Evolutionary conservation across 2,888 invertebrate genomes (phyloP), one percentile per base, ranked within the genome.

Genomic region (Andrena bicolor): DNA sequence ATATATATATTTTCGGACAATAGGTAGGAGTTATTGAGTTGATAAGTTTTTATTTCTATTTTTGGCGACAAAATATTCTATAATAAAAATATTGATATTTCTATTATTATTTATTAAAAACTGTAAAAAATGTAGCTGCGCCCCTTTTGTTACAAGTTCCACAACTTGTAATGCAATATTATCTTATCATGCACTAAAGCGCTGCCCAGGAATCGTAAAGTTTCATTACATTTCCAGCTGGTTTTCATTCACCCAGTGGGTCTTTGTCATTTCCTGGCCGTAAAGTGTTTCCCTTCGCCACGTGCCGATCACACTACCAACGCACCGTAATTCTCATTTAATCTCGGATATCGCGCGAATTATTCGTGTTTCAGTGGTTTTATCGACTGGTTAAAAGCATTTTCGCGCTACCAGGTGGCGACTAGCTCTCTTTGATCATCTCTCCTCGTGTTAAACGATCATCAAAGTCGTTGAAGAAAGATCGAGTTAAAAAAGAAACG

Each of bases 401-500:
- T 69, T 30, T 16, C 0, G 35, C n/a, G 64, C 28, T 53, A n/a
- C 8, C 20, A 20, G 58, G 58, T 58, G 28, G 49, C 10, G n/a
- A 35, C 20, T 58, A 58, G 35, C 32, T 72, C 13, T 28, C 53
- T 48, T 53, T 68, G 28, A n/a, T 32, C 51, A n/a, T 32, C 2
- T 35, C 16, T n/a, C 10, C n/a, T 35, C 32, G 32, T 8, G 61
- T n/a, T 2, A 20, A 60, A 28, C 51, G 30, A 2, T 61, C 26
- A 26, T 58, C 41, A 58, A 49, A 20, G 23, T 51, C 35, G 56
- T 16, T 32, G 60, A n/a, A 60, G 72, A 41, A 30, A 63, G 74
- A 78, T 74, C 53, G 20, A 53, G 48, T 53, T 53, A 56, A 41
- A 66, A 65, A 16, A 16, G 23, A 58, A 65, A 53, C 35, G 20